phyloP scores from a whole-genome alignment of 2,113 vertebrate species.

The Sorex fumeus region DNA sequence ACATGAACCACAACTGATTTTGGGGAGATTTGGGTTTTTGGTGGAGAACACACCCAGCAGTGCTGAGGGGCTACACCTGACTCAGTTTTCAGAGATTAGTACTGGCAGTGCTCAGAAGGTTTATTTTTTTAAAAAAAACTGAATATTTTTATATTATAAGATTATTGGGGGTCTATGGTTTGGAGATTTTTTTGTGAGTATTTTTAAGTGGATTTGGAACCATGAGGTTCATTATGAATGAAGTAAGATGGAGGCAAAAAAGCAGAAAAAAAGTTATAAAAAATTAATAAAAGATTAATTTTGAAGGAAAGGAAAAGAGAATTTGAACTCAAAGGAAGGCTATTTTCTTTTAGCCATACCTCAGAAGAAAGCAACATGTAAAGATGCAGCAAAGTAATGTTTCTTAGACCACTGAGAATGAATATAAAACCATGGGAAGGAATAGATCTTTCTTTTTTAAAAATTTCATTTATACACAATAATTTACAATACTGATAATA shows the following conservation, averaged over 20 bases:
- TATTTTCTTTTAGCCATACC: constrained; percentile 28
- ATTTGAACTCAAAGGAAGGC: constrained; percentile 46
- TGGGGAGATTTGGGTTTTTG: neutral
- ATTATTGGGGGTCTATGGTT: neutral
- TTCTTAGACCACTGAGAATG: constrained; percentile 7
- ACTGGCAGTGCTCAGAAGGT: too few relatives aligned
- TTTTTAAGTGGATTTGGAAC: constrained; percentile 1
- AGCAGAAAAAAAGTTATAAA: constrained; percentile 16
- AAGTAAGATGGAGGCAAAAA: constrained; percentile 27
- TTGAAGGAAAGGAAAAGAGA: neutral
- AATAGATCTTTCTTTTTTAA: neutral
- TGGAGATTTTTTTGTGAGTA: neutral
- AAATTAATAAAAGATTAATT: constrained; percentile 23
- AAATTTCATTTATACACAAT: too few relatives aligned
- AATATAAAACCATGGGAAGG: constrained; percentile 37
- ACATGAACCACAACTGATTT: constrained; percentile 37
- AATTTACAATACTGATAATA: too few relatives aligned
- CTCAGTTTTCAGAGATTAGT: too few relatives aligned
- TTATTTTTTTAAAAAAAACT: too few relatives aligned
- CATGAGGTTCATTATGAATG: neutral
- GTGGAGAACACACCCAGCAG: too few relatives aligned
- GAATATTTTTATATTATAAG: too few relatives aligned
- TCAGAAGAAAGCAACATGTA: constrained; percentile 46
- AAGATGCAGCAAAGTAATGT: neutral
- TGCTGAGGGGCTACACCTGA: too few relatives aligned